Percentiles rank a stretch among this genome's conserved stretches.
phyloP scores from a whole-genome alignment of 2,113 vertebrate genomes.

The Rhinopomastus cyanomelas region DNA sequence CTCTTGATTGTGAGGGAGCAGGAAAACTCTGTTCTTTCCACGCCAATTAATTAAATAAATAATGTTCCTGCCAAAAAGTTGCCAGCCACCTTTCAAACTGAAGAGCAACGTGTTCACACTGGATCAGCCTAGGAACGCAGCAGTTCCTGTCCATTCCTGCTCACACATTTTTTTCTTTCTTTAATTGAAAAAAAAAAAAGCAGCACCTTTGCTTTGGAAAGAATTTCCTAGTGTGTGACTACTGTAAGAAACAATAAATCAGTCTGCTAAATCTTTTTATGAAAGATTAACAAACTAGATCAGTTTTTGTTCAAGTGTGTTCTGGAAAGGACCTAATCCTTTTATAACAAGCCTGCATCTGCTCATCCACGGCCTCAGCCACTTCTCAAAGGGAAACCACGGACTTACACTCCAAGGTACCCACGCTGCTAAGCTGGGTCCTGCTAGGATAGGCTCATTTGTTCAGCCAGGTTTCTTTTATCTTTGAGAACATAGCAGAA shows the following conservation, averaged over 20 bases:
- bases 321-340: conserved; percentile 29
- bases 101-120: conserved; percentile 40
- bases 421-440: neutral
- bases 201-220: neutral
- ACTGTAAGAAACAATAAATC: conserved; percentile 24
- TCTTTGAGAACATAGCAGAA: neutral
- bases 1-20: neutral
- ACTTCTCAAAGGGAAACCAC: neutral
- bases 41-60: conserved; percentile 53
- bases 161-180: neutral
- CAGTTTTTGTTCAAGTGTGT: conserved; percentile 20
- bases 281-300: conserved; percentile 46
- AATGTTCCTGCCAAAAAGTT: conserved; percentile 50
- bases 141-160: conserved; percentile 59
- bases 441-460: neutral
- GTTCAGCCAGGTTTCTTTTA: neutral
- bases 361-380: neutral
- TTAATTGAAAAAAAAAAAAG: neutral
- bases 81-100: conserved; percentile 17
- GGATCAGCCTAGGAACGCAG: conserved; percentile 34
- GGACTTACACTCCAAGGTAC: neutral
- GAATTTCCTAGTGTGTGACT: conserved; percentile 31
- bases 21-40: conserved; percentile 12
- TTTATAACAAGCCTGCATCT: conserved; percentile 14
- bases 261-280: conserved; percentile 47